Evolutionary conservation across 2,113 vertebrate species (phyloP).

Genomic region (Climacteris rufus): DNA sequence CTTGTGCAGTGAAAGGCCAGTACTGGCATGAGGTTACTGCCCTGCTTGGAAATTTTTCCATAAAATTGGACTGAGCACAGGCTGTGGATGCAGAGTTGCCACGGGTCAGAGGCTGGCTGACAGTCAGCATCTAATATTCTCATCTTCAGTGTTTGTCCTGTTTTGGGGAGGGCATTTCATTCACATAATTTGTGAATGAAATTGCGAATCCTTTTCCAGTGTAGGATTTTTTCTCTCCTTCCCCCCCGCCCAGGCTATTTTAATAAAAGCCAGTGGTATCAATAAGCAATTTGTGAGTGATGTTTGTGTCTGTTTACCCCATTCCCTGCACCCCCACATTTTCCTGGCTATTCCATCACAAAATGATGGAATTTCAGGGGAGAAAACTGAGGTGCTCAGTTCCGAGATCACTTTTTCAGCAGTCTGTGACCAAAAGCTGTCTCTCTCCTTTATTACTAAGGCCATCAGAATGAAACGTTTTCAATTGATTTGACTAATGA

Average conservation of each 20-base stretch:
- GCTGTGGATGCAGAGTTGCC: background rate
- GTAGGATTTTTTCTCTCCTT: background rate
- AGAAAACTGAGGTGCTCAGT: background rate
- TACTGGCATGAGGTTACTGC: background rate
- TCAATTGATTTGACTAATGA: conserved; percentile 10
- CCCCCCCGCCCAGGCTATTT: background rate
- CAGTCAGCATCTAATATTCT: background rate
- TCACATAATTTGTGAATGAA: background rate
- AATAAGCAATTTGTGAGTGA: background rate
- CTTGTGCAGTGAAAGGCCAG: background rate
- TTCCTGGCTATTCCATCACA: background rate
- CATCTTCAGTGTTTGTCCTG: background rate
- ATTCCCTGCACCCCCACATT: background rate
- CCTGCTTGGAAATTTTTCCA: background rate
- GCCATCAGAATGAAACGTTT: background rate
- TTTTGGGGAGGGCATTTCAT: background rate
- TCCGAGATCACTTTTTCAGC: background rate
- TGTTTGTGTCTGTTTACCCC: background rate
- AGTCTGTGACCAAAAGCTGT: background rate
- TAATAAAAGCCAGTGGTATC: background rate
- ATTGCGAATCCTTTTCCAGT: background rate
- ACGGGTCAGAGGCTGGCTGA: background rate
- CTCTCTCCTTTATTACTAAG: background rate
- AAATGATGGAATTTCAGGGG: background rate
- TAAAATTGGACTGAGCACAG: background rate